phyloP scores from a whole-genome alignment of 2,888 invertebrate genomes.

The Drosophila yooni region DNA sequence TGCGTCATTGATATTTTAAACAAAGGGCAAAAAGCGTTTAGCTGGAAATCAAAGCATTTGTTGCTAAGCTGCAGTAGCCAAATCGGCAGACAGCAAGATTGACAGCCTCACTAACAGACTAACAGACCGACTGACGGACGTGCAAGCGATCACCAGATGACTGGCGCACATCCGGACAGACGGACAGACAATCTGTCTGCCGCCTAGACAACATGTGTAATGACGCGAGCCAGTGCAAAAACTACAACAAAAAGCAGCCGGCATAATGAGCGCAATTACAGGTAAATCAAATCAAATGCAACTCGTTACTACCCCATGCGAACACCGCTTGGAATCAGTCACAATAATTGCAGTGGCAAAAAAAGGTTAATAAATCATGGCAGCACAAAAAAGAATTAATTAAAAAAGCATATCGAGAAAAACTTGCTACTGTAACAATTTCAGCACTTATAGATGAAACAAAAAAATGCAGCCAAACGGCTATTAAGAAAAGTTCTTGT shows the following conservation, averaged over 20 bases:
- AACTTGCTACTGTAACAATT: constrained; percentile 70
- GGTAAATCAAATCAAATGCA: constrained; percentile 78
- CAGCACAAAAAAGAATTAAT: constrained; percentile 73
- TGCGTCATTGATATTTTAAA: constrained; percentile 67
- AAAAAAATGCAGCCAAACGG: constrained; percentile 51
- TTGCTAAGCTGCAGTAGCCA: constrained; percentile 49
- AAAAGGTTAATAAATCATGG: constrained; percentile 73
- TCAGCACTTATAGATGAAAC: constrained; percentile 29
- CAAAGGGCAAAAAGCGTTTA: constrained; percentile 70
- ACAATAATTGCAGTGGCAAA: constrained; percentile 65
- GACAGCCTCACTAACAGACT: constrained; percentile 50
- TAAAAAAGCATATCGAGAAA: constrained; percentile 65
- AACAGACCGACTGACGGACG: constrained; percentile 39
- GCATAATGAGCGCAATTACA: constrained; percentile 78
- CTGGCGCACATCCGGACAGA: constrained; percentile 23
- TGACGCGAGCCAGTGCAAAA: constrained; percentile 64
- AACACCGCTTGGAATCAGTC: constrained; percentile 69
- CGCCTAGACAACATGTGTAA: constrained; percentile 72
- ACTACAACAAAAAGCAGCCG: constrained; percentile 45
- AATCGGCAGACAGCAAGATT: constrained; percentile 47
- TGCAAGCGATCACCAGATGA: constrained; percentile 41
- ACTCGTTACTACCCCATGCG: constrained; percentile 64
- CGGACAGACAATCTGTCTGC: constrained; percentile 55
- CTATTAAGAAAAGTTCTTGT: constrained; percentile 79
- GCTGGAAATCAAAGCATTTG: constrained; percentile 47